Conservation (phyloP, 1,140 invertebrate species). For the Oedothorax gibbosus region DNA sequence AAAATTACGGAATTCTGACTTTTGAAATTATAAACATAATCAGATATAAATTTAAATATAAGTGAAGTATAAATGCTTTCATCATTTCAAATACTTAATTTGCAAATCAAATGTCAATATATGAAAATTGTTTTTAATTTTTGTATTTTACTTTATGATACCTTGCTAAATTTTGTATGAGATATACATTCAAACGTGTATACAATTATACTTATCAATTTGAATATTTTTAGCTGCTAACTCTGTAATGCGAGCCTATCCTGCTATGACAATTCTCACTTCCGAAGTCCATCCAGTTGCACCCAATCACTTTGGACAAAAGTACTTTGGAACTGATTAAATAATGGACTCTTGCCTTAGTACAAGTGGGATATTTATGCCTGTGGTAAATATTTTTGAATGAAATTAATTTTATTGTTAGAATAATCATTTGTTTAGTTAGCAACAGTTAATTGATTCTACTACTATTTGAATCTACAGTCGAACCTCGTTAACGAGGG, state of each 20-base stretch:
- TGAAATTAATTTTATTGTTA: no score
- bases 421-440: no score
- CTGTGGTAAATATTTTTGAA: no score
- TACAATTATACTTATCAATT: not conserved
- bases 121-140: not conserved
- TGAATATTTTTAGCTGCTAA: conserved; percentile 77
- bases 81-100: not conserved
- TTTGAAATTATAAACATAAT: no score
- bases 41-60: no score
- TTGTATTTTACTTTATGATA: not conserved
- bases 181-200: not conserved
- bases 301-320: conserved; percentile 97
- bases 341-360: not conserved
- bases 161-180: not conserved
- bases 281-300: conserved; percentile 95
- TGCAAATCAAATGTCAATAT: not conserved
- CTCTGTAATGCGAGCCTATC: conserved; percentile 87
- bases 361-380: no score
- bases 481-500: no score
- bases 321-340: conserved; percentile 97
- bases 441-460: no score
- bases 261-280: conserved; percentile 92
- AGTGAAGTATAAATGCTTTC: no score
- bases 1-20: no score
- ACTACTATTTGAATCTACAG: no score